Evolutionary conservation across 2,888 invertebrate species (phyloP), one percentile per base, ranked within the genome.

Genomic region (Acrobasis suavella): DNA sequence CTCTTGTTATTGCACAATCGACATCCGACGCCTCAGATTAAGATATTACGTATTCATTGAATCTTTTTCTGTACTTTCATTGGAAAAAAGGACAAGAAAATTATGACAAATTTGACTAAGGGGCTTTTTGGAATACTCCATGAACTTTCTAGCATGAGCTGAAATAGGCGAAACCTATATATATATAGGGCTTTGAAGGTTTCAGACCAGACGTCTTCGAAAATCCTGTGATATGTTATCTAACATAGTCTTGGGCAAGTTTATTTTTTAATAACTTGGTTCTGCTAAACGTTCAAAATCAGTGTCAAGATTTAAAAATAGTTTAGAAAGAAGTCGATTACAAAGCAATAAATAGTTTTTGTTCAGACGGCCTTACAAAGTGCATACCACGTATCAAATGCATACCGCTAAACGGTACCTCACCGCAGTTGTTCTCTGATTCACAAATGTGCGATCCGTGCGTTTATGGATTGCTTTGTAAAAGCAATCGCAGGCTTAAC

Each of bases 1-100:
- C 87, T 89, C 87, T 83, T 85, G 85, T 90, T 89, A 90, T 90
- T 88, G 86, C 85, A 85, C 83, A 83, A 88, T 89, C 85, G 85
- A 87, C 89, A 85, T 87, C 83, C 80, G 80, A 85, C 82, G 84
- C 82, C 78, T 85, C 85, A 83, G 86, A 88, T 89, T 89, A 89
- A 86, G 83, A 84, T 83, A 87, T 87, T 84, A 87, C 77, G 79
- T 84, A 89, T 88, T 87, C 87, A 89, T 87, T 75, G 75, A 76
- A 80, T 75, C 75, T 79, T 82, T 80, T 78, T 76, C 74, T 78
- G 78, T 80, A 80, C 79, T 83, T 84, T 81, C 80, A 80, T 81
- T 72, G 70, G 68, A 74, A 65, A 5, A n/a, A 14, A 14, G 65
- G 71, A 67, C 68, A 67, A 65, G 63, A 69, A 72, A 71, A 77